These are phyloP conservation scores for Pongo abelii DNA, from an alignment of 2,113 vertebrate species.

Conservation along the genomic window DNA sequence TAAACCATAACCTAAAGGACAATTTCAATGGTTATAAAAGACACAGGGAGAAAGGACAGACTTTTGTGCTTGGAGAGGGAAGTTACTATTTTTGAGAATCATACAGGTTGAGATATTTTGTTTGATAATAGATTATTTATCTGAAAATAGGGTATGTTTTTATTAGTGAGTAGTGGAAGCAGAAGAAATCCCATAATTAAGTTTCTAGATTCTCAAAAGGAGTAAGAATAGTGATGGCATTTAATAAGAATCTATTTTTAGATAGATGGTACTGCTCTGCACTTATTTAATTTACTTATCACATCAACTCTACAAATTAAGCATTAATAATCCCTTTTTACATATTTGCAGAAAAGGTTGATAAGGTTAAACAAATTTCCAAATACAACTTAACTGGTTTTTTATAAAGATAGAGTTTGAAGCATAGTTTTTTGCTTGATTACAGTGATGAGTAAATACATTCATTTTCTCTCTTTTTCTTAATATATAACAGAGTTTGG, in stretches of 20 bases:
- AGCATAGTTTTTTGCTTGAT: background rate
- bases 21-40: background rate
- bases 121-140: background rate
- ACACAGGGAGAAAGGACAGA: background rate
- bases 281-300: background rate
- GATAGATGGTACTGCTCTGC: background rate
- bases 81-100: background rate
- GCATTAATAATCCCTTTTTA: background rate
- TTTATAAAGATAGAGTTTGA: background rate
- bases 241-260: background rate
- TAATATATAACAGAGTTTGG: background rate
- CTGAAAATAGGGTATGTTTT: background rate
- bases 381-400: background rate
- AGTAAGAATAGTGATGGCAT: background rate
- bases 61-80: background rate
- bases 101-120: background rate
- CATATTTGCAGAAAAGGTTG: background rate
- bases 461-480: background rate
- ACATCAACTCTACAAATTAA: background rate
- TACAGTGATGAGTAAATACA: background rate
- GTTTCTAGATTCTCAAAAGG: background rate
- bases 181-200: background rate
- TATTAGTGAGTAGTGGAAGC: background rate
- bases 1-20: background rate
- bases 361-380: background rate